Conservation (phyloP, 2,797 vertebrate species). For the Nyctalus aviator region DNA sequence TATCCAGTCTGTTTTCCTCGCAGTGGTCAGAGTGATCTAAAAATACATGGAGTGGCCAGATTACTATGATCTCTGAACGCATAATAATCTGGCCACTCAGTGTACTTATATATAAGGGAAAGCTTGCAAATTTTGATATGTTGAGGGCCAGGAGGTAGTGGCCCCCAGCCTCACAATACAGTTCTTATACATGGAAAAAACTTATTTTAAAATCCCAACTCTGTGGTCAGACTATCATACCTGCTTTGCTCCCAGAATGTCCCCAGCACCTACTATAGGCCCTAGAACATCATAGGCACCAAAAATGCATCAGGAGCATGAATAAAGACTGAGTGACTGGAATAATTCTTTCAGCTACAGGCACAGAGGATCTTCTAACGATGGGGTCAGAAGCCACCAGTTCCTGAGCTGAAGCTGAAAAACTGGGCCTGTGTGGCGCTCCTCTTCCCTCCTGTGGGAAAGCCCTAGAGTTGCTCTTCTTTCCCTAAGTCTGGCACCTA, state of each 20-base stretch:
- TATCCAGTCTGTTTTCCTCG: background rate
- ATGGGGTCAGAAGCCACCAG: background rate
- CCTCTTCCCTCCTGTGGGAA: background rate
- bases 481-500: background rate
- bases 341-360: background rate
- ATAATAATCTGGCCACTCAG: too few species aligned
- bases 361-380: background rate
- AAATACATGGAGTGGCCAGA: background rate
- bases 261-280: background rate
- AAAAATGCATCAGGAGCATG: background rate
- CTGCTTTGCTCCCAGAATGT: background rate
- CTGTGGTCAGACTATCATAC: background rate
- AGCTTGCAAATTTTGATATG: too few species aligned
- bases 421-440: fast-evolving
- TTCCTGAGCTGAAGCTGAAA: background rate
- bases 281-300: background rate
- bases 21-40: background rate
- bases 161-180: too few species aligned
- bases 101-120: too few species aligned
- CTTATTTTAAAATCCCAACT: too few species aligned
- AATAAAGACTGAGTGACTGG: background rate
- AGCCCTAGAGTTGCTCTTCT: background rate
- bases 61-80: too few species aligned
- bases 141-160: too few species aligned
- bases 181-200: too few species aligned